Percentiles rank a stretch among this genome's conserved stretches.
These are phyloP conservation scores for Formica exsecta DNA, from an alignment of 1,140 invertebrate genomes.

Conservation along the genomic window DNA sequence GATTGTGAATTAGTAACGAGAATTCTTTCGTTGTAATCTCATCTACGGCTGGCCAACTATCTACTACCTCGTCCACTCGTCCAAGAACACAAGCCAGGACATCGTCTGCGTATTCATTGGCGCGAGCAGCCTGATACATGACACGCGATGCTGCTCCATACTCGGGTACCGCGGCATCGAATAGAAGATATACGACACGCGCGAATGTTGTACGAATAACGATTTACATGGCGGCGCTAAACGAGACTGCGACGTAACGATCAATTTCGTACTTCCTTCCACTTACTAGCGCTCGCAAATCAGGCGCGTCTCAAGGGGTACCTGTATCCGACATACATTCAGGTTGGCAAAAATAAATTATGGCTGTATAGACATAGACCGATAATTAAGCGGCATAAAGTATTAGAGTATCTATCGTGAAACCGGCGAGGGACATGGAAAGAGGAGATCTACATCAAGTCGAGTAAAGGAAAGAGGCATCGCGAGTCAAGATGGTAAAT, in stretches of 20 bases:
- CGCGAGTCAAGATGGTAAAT: not conserved
- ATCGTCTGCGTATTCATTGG: conserved; percentile 35
- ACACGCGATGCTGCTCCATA: conserved; percentile 48
- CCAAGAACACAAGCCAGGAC: conserved; percentile 44
- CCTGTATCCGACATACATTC: conserved; percentile 16
- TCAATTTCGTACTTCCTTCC: conserved; percentile 47
- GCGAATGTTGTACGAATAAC: conserved; percentile 58
- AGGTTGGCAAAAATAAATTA: conserved; percentile 48
- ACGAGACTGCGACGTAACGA: conserved; percentile 51
- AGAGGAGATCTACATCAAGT: too few species aligned
- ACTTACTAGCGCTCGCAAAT: conserved; percentile 36
- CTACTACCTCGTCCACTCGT: conserved; percentile 27
- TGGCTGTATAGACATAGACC: conserved; percentile 29
- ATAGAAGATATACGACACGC: conserved; percentile 56
- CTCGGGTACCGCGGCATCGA: conserved; percentile 34
- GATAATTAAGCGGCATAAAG: conserved; percentile 54
- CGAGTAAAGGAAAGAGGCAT: not conserved
- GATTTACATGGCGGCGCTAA: conserved; percentile 52
- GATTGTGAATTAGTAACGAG: conserved; percentile 57
- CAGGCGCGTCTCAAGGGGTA: conserved; percentile 24
- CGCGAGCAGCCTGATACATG: conserved; percentile 46
- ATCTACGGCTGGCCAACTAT: conserved; percentile 8
- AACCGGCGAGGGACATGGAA: not conserved
- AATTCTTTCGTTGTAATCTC: conserved; percentile 56
- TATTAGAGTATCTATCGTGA: conserved; percentile 35